Base-by-base conservation (phyloP, 2,797 vertebrate species). In the Manis crassicaudata region DNA sequence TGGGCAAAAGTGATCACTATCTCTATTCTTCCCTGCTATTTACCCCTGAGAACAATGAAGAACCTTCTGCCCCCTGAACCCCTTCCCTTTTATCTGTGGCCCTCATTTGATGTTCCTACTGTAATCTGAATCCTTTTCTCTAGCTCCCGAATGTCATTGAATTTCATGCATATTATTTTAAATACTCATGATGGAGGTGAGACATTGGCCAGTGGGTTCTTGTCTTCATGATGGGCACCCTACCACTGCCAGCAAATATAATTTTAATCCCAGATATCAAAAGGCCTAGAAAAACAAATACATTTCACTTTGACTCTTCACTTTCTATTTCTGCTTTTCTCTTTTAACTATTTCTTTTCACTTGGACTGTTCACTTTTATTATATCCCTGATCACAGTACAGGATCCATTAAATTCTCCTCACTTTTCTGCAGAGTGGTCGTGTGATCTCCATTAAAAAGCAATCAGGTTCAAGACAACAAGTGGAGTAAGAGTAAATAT, bases 361-460 rank as follows among this genome's bases (percentile, higher is more conserved):
- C 6, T 46, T 17, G 17, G 32, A 67, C 60, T 1, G 11, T 35
- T 76, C 29, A 43, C 9, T 21, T 37, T 83, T 25, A 2, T 25
- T 46, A 18, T 54, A 7, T 73, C 16, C 32, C 32, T 68, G 68
- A 46, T 70, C 54, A 63, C 46, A 46, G 46, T 46, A 23, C 8
- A 63, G 9, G 7, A 5, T 4, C 18, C 6, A 12, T 6, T 43
- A 20, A 32, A 56, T 37, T 17, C 1, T 7, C 60, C 67, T 72
- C 25, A 18, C 35, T 70, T 87, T 87, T 79, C 20, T 37, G 29
- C 4, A 23, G 5, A 68, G 17, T 23, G 9, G 9, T n/a, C 52
- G 12, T 80, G 9, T 13, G 18, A 93, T 80, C 84, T 29, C 20
- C 62, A 16, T 84, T 73, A 92, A 93, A 95, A 96, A 86, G 70